Evolutionary conservation across 1,140 invertebrate genomes (phyloP).

Genomic region (Musca domestica): DNA sequence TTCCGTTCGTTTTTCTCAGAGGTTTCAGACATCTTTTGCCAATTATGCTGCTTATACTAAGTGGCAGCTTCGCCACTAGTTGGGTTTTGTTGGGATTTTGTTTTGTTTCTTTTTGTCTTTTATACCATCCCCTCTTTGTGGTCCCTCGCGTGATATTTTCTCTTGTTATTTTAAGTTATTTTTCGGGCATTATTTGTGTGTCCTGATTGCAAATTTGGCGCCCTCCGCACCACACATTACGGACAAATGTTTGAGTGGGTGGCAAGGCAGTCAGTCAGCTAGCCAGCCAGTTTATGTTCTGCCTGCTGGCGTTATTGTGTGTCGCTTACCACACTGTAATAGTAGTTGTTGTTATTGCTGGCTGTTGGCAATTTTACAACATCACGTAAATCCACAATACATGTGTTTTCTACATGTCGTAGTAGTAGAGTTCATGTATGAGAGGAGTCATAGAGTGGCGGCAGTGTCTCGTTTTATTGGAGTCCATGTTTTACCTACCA

Average conservation of each 20-base stretch:
- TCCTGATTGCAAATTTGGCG: constrained; percentile 5
- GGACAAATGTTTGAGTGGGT: no score
- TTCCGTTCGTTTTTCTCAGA: background rate
- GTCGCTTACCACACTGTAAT: background rate
- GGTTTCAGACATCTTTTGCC: constrained; percentile 16
- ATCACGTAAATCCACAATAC: constrained; percentile 22
- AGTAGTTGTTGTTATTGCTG: background rate
- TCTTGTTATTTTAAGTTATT: background rate
- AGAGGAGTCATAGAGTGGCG: no score
- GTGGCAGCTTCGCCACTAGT: constrained; percentile 12
- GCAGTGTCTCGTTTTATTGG: no score
- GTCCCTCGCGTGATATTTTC: no score
- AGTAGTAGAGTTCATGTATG: constrained; percentile 13
- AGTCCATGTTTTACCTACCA: no score
- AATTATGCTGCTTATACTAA: constrained; percentile 17
- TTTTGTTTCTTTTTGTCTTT: no score
- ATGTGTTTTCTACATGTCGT: constrained; percentile 3
- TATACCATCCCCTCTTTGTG: no score
- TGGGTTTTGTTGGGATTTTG: background rate
- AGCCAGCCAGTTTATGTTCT: no score
- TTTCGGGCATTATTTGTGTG: background rate
- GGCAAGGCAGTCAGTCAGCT: no score
- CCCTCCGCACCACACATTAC: background rate
- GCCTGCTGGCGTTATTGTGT: background rate
- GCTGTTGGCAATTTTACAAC: constrained; percentile 15